phyloP scores from a whole-genome alignment of 1,140 invertebrate species.

The Atopsyche davidsoni region DNA sequence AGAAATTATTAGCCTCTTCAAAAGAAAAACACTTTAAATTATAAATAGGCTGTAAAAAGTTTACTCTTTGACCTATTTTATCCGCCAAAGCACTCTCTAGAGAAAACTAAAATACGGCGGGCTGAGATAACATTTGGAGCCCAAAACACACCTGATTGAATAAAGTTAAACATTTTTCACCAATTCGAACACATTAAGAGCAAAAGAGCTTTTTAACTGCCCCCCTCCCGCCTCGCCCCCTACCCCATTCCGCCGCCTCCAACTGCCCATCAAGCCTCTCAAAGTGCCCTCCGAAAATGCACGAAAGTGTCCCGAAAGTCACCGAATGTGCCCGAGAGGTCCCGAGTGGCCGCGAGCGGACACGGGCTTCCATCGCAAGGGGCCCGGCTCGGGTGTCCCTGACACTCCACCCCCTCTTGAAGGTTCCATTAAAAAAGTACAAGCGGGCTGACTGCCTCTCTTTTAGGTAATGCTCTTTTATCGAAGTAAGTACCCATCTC shows the following conservation, averaged over 20 bases:
- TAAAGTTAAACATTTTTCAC: conserved; percentile 16
- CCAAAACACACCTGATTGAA: no score
- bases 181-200: conserved; percentile 19
- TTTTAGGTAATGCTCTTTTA: conserved; percentile 24
- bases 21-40: no score
- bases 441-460: conserved; percentile 8
- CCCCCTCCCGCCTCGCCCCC: conserved; percentile 2
- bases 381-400: conserved; percentile 25
- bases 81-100: no score
- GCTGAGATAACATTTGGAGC: no score
- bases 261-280: conserved; percentile 18
- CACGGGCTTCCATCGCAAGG: no score
- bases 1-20: no score
- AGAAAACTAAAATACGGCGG: no score
- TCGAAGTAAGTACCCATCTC: conserved; percentile 25
- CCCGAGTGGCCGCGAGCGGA: no score
- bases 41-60: no score
- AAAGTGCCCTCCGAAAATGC: conserved; percentile 11
- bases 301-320: background rate
- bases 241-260: conserved; percentile 24
- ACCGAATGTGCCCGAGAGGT: conserved; percentile 8
- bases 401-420: conserved; percentile 25
- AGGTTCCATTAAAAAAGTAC: conserved; percentile 30
- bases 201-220: conserved; percentile 14
- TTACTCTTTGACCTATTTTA: no score